Evolutionary conservation across 2,113 vertebrate genomes (phyloP), one percentile per base, ranked within the genome.

Genomic region (Bostrychus sinensis): DNA sequence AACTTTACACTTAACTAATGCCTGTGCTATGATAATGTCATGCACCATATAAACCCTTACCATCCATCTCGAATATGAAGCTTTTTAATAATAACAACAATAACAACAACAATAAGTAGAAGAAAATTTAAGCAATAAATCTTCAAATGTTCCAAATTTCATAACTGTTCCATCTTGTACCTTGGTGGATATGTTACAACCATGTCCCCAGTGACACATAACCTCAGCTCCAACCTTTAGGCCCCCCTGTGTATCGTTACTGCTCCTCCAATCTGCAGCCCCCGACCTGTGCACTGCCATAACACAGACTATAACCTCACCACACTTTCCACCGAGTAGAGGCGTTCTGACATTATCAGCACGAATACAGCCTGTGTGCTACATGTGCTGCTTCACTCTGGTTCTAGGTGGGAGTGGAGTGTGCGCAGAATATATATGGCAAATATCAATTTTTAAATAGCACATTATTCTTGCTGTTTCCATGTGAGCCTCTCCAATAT

Each of bases 371-470:
- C 43, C 9, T 8, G 11, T 48, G 22, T 25, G 43, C 43, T 23
- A 17, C 20, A 46, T 9, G 19, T 1, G 17, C 42, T 22, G 42
- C 3, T 20, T 30, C 28, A 30, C 3, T 30, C 28, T 30, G 28
- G 28, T 4, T 46, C 43, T 46, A 20, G 9, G 8, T 20, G 14
- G 14, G 7, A 30, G 37, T 11, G 37, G 1, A 13, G 48, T 51
- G 48, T 30, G 48, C 14, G 9, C 25, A n/a, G 25, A 51, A 51
- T 50, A 50, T 50, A 46, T 28, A 51, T 28, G 48, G 23, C 14
- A 28, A n/a, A 50, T 50, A 50, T 50, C 25, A 51, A 30, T 51
- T 51, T 28, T 51, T 51, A 51, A 30, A 51, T n/a, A 30, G 48
- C 48, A 51, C 25, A n/a, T 51, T 8, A 28, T 51, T 51, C 25